Conservation (phyloP, 2,113 vertebrate species). For the Dasyurus viverrinus region DNA sequence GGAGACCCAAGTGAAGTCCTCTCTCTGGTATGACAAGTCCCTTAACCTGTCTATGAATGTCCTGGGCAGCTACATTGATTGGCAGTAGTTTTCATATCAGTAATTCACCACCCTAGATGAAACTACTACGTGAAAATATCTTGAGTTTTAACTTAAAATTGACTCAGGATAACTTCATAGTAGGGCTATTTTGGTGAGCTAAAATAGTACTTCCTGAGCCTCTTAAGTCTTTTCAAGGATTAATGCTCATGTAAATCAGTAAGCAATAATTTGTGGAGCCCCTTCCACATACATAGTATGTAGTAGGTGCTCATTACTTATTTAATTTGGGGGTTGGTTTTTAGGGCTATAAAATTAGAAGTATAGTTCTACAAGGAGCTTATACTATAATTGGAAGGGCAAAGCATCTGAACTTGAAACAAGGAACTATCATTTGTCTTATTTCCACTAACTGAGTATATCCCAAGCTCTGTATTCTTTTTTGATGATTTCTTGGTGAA, state of each 20-base stretch:
- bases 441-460: not conserved
- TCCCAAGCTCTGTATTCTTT: not conserved
- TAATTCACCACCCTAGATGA: not conserved
- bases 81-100: not conserved
- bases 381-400: not conserved
- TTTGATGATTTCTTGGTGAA: not conserved
- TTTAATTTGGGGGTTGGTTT: not conserved
- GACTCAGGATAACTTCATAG: slow-evolving; percentile 9
- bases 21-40: not conserved
- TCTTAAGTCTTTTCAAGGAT: slow-evolving; percentile 26
- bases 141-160: slow-evolving; percentile 29
- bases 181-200: not conserved
- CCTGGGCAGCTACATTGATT: not conserved
- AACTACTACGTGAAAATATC: slow-evolving; percentile 24
- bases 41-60: not conserved
- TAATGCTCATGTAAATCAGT: not conserved
- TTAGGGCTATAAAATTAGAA: not conserved
- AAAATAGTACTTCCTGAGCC: slow-evolving; percentile 29
- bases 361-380: not conserved
- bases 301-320: not conserved
- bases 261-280: not conserved
- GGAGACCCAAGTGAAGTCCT: not conserved
- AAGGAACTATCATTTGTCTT: not conserved
- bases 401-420: not conserved
- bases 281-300: not conserved